These are phyloP conservation scores for Petrocephalus schoutedeni DNA, from an alignment of 2,797 vertebrate species.

Conservation along the genomic window DNA sequence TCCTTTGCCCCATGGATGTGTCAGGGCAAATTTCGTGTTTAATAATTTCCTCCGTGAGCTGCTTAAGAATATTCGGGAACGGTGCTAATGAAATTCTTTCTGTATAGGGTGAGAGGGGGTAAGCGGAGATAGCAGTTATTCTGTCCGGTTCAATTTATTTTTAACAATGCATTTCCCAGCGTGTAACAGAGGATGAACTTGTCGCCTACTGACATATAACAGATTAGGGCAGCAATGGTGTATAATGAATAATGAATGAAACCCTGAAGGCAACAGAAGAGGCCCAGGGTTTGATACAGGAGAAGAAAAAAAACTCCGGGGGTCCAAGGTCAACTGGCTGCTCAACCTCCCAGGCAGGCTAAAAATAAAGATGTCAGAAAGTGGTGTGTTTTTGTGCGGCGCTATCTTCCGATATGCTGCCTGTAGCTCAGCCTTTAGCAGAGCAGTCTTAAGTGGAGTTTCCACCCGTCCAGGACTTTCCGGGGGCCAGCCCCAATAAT, in stretches of 20 bases:
- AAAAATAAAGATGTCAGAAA: constrained; percentile 7
- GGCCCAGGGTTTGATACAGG: neutral
- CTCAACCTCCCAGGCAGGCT: neutral
- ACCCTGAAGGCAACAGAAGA: neutral
- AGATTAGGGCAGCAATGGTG: neutral
- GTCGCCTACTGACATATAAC: neutral
- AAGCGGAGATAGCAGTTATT: neutral
- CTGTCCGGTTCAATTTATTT: neutral
- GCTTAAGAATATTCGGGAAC: neutral
- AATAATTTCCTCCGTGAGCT: neutral
- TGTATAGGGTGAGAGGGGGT: neutral
- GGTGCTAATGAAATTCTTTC: neutral
- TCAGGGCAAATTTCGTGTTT: neutral
- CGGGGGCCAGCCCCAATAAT: neutral
- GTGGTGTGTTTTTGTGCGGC: neutral
- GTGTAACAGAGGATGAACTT: neutral
- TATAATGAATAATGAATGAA: neutral
- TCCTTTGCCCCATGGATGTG: neutral
- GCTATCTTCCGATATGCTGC: neutral
- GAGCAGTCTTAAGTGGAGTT: neutral
- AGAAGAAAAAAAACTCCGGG: neutral
- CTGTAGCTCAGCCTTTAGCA: neutral
- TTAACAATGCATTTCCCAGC: neutral
- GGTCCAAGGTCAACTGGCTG: neutral
- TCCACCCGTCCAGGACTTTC: neutral